Evolutionary conservation across 2,888 invertebrate species (phyloP), one percentile per base, ranked within the genome.

Genomic region (Metalampra italica): DNA sequence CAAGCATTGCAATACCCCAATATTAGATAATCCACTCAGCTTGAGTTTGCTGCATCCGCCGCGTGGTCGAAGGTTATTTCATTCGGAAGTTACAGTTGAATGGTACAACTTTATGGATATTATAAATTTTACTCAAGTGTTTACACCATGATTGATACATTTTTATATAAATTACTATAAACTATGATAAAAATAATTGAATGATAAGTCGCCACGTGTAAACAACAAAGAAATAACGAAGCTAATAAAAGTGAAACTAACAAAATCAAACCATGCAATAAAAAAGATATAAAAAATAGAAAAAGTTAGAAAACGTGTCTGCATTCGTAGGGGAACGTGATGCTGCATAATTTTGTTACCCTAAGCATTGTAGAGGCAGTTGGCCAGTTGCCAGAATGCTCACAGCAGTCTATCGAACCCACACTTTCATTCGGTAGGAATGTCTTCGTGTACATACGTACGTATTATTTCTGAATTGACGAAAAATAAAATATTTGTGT

Each of bases 261-360:
- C 40, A 47, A 49, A 39, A 49, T 38, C 46, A 49, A 43, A 15
- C 13, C 12, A 11, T 14, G 14, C 43, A 46, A 48, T 47, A 50
- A 49, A 51, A 46, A 44, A 3, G 34, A 32, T 34, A 22, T 29
- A 30, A 29, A 22, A 22, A 9, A 29, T 7, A 14, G 42, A 9
- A 39, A 45, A 42, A 15, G 38, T 40, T 14, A n/a, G 46, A 54
- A 55, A 54, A 53, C 51, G 47, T 42, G 45, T 43, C 51, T 57
- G 55, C 60, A 59, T 62, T 54, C 59, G 22, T 22, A 22, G 57
- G 43, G 29, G 53, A 47, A 59, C 61, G 62, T 64, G 66, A 52
- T 57, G 52, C 50, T 53, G 64, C 64, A 67, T 65, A 66, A 68
- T 66, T 48, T 52, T 38, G 49, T 50, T 49, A 45, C 40, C 41